Conservation (phyloP, 2,888 invertebrate genomes). For the Chloroclystis v-ata region DNA sequence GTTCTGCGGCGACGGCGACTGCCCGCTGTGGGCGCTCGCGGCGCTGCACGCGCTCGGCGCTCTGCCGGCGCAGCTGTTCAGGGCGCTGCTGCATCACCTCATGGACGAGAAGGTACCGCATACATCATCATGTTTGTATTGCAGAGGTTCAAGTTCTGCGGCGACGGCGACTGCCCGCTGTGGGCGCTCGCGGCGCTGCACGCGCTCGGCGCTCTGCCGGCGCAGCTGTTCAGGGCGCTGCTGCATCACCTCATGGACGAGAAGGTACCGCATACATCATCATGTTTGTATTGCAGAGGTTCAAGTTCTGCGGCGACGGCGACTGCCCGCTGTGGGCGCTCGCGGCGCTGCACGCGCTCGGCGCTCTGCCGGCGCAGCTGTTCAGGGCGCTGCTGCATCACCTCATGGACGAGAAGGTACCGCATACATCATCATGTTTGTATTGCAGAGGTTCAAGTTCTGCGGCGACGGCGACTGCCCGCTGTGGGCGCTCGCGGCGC, state of each 20-base stretch:
- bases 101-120: slow-evolving; percentile 47
- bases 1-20: slow-evolving; percentile 68
- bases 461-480: slow-evolving; percentile 70
- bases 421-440: too few relatives aligned
- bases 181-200: slow-evolving; percentile 67
- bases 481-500: slow-evolving; percentile 63
- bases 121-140: too few relatives aligned
- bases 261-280: too few relatives aligned
- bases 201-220: slow-evolving; percentile 58
- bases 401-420: slow-evolving; percentile 48
- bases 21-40: slow-evolving; percentile 67
- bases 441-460: slow-evolving; percentile 64
- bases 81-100: slow-evolving; percentile 49
- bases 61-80: slow-evolving; percentile 56
- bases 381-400: slow-evolving; percentile 54
- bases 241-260: slow-evolving; percentile 54
- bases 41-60: slow-evolving; percentile 60
- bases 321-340: slow-evolving; percentile 71
- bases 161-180: slow-evolving; percentile 65
- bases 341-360: slow-evolving; percentile 60
- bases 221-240: slow-evolving; percentile 51
- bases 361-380: slow-evolving; percentile 54
- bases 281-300: slow-evolving; percentile 50
- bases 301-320: slow-evolving; percentile 68
- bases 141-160: slow-evolving; percentile 71